A percentile compares a stretch with the other conserved stretches of the same genome.
phyloP scores from a whole-genome alignment of 2,797 vertebrate species.

The Sardinella longiceps region DNA sequence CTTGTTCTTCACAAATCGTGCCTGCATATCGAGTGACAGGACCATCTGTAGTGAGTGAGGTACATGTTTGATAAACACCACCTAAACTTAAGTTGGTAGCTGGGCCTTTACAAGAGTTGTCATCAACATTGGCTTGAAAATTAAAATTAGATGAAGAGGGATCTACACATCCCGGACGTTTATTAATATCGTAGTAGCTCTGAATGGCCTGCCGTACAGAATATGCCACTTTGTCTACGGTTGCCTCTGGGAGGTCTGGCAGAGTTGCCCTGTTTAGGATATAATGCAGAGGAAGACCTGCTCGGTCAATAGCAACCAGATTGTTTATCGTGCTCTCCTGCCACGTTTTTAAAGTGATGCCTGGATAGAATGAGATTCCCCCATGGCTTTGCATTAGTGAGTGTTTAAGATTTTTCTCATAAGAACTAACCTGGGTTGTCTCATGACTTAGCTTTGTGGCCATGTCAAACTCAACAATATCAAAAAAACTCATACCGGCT shows the following conservation, averaged over 20 bases:
- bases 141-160: conserved; percentile 82
- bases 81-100: conserved; percentile 86
- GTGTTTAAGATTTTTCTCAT: conserved; percentile 65
- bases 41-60: conserved; percentile 34
- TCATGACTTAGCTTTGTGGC: neutral
- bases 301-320: conserved; percentile 85
- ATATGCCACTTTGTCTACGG: conserved; percentile 73
- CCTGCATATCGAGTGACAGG: conserved; percentile 39
- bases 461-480: neutral
- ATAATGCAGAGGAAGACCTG: conserved; percentile 79
- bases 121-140: conserved; percentile 86
- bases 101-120: conserved; percentile 80
- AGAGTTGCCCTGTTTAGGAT: conserved; percentile 77
- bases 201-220: conserved; percentile 72
- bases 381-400: conserved; percentile 83
- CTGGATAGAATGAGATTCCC: conserved; percentile 82
- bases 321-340: conserved; percentile 85
- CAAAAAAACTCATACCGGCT: neutral
- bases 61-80: conserved; percentile 84
- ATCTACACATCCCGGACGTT: conserved; percentile 80
- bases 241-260: conserved; percentile 80
- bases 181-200: conserved; percentile 85
- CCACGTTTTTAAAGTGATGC: conserved; percentile 88
- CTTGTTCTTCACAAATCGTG: conserved; percentile 71
- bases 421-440: neutral